Conservation (phyloP, 2,797 vertebrate species). For the Hirundo rustica region DNA sequence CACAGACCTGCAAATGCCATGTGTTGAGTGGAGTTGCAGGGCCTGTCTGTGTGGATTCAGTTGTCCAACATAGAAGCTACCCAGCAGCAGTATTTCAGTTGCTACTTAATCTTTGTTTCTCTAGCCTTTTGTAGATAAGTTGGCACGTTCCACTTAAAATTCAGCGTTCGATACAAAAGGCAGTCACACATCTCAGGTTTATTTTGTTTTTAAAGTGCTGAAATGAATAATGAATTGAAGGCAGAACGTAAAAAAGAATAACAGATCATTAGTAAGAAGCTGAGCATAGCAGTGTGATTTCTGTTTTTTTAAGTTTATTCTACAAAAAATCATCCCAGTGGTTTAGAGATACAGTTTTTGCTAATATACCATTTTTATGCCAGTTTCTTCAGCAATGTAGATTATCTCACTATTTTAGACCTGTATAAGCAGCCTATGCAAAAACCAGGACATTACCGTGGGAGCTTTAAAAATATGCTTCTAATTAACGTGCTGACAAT, state of each 20-base stretch:
- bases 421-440: neutral
- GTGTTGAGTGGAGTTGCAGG: neutral
- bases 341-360: neutral
- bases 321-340: neutral
- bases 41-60: neutral
- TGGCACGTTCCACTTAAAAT: slow-evolving; percentile 5
- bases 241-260: neutral
- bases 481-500: neutral
- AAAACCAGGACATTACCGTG: neutral
- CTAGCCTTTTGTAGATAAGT: neutral
- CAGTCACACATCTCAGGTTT: neutral
- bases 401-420: neutral
- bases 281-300: neutral
- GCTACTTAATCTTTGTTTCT: neutral
- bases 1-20: neutral
- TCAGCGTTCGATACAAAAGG: neutral
- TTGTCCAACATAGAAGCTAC: neutral
- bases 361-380: neutral
- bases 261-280: neutral
- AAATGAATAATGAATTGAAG: slow-evolving; percentile 4
- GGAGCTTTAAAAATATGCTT: neutral
- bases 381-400: neutral
- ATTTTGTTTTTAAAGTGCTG: neutral
- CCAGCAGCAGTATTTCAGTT: neutral
- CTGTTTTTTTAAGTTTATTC: neutral